Percentiles rank a stretch among this genome's conserved stretches.
Evolutionary conservation across 2,888 invertebrate genomes (phyloP).

Genomic region (Leptinotarsa peninsularis): DNA sequence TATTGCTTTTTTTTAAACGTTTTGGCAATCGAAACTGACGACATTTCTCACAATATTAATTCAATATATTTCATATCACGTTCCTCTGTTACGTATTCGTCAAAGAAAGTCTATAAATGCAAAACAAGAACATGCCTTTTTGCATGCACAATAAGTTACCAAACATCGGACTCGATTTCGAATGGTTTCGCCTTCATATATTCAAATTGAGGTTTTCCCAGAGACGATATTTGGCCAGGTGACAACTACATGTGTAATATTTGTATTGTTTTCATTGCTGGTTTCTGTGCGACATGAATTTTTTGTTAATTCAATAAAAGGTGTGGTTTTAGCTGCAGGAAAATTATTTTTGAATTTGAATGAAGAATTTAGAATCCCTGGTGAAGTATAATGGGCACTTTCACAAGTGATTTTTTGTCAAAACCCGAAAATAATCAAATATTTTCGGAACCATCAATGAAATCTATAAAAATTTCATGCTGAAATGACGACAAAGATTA

Average conservation of each 20-base stretch:
- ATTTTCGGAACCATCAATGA: too few species aligned
- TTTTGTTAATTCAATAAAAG: background rate
- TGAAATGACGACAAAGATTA: too few species aligned
- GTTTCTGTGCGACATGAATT: background rate
- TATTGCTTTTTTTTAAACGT: too few species aligned
- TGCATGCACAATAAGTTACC: slow-evolving; percentile 33
- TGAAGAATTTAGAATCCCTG: too few species aligned
- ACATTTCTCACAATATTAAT: background rate
- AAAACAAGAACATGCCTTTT: slow-evolving; percentile 15
- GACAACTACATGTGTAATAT: background rate
- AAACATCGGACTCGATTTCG: slow-evolving; percentile 23
- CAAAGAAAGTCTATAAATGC: slow-evolving; percentile 34
- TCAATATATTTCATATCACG: slow-evolving; percentile 32
- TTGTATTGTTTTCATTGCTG: background rate
- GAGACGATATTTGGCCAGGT: slow-evolving; percentile 20
- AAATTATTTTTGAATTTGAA: too few species aligned
- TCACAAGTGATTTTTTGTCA: too few species aligned
- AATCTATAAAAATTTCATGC: too few species aligned
- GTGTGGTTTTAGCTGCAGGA: background rate
- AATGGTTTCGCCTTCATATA: slow-evolving; percentile 24
- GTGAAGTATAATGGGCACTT: too few species aligned
- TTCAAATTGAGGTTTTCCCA: slow-evolving; percentile 26
- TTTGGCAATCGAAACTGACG: background rate
- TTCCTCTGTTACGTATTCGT: slow-evolving; percentile 28
- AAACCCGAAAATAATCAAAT: too few species aligned